Evolutionary conservation across 2,888 invertebrate species (phyloP), one percentile per base, ranked within the genome.

Genomic region (Falcaria lacertinaria): DNA sequence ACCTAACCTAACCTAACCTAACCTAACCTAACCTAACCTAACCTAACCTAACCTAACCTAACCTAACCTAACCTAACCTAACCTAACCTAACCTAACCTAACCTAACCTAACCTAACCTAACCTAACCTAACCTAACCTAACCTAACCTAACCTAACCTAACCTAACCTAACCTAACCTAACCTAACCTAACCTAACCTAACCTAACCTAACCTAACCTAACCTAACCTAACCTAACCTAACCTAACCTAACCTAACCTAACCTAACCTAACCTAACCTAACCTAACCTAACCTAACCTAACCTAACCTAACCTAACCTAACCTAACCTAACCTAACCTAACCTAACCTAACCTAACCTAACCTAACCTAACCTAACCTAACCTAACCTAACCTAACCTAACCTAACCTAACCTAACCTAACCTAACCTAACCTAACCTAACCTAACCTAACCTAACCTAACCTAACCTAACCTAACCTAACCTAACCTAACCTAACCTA

Each of bases 251-350:
- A 49, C 48, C 48, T 49, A 49, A 49, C 48, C 48, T 50, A 48
- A 48, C 48, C 49, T 49, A 49, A 49, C 49, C 49, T 49, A 49
- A 49, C 49, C 49, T 49, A 49, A 49, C 49, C 49, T 49, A 49
- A 49, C 49, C 49, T 49, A 49, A 49, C 49, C 49, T 49, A 49
- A 49, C 50, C 49, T 49, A 45, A 49, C 49, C 49, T 49, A 49
- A 49, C 50, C 49, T 49, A 49, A 49, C 44, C 49, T 49, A 49
- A 49, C 49, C 48, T 45, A 48, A 48, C 48, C 48, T 48, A 48
- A 48, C 48, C 48, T 48, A 48, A 48, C 49, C 48, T 49, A 49
- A 49, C 49, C 49, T 49, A 49, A 50, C 50, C 50, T 50, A 50
- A 50, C 50, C 47, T 50, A 50, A 50, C 44, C 49, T 49, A 49